Percentiles rank a stretch among this genome's conserved stretches.
Conservation (phyloP, 1,140 invertebrate genomes). For the Chionoecetes opilio region DNA sequence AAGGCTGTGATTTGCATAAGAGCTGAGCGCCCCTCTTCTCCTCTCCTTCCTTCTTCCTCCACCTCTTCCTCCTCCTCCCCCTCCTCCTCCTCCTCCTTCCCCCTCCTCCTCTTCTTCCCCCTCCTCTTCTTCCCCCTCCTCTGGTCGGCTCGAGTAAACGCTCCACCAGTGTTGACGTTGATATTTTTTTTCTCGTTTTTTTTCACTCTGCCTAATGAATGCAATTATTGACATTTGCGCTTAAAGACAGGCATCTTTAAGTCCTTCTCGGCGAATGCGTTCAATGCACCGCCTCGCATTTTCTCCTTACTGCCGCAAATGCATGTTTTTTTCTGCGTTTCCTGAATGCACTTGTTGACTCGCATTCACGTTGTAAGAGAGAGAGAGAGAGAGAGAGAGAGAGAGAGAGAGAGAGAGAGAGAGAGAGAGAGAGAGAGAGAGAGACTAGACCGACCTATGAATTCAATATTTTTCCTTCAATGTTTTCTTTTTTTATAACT, state of each 20-base stretch:
- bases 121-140: not conserved
- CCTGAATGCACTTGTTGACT: slow-evolving; percentile 6
- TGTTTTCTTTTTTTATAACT: not conserved
- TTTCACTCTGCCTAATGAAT: not conserved
- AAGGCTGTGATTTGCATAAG: slow-evolving; percentile 29
- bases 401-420: not conserved
- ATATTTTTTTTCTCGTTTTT: not conserved
- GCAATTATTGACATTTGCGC: slow-evolving; percentile 19
- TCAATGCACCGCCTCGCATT: not conserved
- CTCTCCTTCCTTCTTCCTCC: not conserved
- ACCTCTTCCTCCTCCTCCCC: not conserved
- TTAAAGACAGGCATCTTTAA: slow-evolving; percentile 30
- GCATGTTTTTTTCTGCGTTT: not conserved
- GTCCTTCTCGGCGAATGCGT: slow-evolving; percentile 12
- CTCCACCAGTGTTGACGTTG: not conserved
- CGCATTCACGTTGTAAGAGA: not conserved
- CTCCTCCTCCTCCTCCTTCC: not conserved
- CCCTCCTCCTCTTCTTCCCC: not conserved
- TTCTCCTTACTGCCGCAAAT: slow-evolving; percentile 1
- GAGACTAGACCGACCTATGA: not conserved
- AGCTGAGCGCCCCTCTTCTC: not conserved
- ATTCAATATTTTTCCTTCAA: not conserved
- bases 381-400: not conserved
- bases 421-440: not conserved
- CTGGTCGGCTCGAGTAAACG: not conserved